These are phyloP conservation scores for Amazona guildingii DNA, from an alignment of 2,113 vertebrate genomes.

Conservation along the genomic window DNA sequence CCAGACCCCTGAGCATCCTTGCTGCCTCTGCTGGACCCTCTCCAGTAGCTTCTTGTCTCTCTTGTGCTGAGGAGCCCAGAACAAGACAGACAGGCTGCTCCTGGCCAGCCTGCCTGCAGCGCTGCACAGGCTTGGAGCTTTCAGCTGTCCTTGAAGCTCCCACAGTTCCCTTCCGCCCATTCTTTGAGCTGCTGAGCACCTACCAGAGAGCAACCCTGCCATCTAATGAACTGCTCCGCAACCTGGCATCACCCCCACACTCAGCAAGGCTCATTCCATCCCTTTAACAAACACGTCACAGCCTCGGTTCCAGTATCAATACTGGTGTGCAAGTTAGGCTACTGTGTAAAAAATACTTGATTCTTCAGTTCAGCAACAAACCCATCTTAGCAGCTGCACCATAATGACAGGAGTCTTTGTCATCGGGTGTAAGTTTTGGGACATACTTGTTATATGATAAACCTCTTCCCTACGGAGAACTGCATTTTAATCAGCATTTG, in stretches of 20 bases:
- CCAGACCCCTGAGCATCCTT: background rate
- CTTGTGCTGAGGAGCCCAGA: background rate
- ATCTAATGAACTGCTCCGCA: background rate
- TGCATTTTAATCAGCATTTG: slow-evolving; percentile 18
- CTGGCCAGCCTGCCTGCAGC: background rate
- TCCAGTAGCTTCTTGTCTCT: background rate
- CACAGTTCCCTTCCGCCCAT: background rate
- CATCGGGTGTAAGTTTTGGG: background rate
- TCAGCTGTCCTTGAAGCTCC: background rate
- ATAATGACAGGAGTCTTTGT: background rate
- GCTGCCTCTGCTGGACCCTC: background rate
- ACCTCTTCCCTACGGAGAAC: background rate
- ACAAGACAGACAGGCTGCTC: background rate
- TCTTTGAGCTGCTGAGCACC: background rate
- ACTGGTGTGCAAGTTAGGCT: background rate
- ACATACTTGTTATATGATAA: background rate
- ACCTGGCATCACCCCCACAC: background rate
- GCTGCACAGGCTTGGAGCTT: background rate
- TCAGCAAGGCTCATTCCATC: background rate
- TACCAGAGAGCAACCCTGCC: background rate
- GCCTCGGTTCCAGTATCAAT: background rate
- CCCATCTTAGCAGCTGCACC: background rate
- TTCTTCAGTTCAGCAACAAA: background rate
- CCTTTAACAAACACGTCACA: background rate
- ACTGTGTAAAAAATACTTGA: background rate